Evolutionary conservation across 2,113 vertebrate genomes (phyloP).

Genomic region (Oceanodroma tethys): DNA sequence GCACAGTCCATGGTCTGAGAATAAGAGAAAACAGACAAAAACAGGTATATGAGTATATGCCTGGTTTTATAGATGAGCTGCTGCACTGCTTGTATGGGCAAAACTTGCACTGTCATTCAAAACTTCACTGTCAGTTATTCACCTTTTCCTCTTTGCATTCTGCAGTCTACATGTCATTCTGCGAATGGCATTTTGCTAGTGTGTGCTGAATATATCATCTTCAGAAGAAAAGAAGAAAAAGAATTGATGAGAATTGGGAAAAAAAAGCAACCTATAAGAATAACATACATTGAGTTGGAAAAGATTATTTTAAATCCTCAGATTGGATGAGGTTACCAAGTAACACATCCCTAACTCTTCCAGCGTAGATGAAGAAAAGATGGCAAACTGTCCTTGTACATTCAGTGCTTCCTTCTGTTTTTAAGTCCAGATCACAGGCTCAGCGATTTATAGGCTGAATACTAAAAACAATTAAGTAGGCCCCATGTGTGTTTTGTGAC

Average conservation of each 20-base stretch:
- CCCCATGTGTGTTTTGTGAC: not conserved
- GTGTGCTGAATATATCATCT: not conserved
- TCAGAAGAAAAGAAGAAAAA: not conserved
- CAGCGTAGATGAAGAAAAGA: not conserved
- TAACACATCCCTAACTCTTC: not conserved
- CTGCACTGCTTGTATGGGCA: not conserved
- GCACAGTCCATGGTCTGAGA: not conserved
- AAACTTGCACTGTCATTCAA: not conserved
- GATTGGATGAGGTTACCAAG: not conserved
- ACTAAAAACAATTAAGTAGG: not conserved
- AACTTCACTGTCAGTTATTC: not conserved
- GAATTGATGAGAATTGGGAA: rapidly evolving
- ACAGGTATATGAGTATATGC: not conserved
- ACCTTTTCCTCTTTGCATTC: not conserved
- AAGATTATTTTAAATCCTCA: not conserved
- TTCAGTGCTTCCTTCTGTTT: not conserved
- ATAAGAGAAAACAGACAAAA: not conserved
- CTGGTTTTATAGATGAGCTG: not conserved
- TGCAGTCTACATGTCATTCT: not conserved
- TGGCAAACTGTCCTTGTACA: not conserved
- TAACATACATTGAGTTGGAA: not conserved
- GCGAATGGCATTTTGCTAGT: not conserved
- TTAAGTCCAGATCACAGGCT: not conserved
- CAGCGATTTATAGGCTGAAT: not conserved
- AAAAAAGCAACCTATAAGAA: not conserved